Evolutionary conservation across 2,888 invertebrate species (phyloP), one percentile per base, ranked within the genome.

Genomic region (Zygothrica quintamaculata): DNA sequence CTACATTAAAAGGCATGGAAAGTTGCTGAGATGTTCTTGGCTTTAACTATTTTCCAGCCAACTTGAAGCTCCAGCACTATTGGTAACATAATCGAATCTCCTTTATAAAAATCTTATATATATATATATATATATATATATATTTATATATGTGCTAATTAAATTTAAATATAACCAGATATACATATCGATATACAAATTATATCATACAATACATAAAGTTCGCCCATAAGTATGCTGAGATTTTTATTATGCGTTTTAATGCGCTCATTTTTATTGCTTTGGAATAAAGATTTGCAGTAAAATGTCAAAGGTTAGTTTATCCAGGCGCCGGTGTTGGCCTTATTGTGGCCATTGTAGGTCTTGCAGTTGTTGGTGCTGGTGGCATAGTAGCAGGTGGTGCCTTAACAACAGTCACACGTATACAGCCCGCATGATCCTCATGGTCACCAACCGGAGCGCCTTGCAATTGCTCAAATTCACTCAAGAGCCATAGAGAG

Each of bases 371-470:
- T 3, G 81, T 61, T 0, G 65, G 57, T 5, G 67, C 53, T 1
- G 65, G 51, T 0, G 67, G 61, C 1, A 75, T 50, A 0, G 57
- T 51, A 2, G 69, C 55, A 1, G 79, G 29, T 9, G 29, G 29
- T 29, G 29, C 29, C 39, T 73, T 85, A 5, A 84, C 40, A 36
- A 82, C 60, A 26, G 84, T 73, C 1, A 82, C 72, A n/a, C 86
- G 65, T 4, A 82, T 51, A 40, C 82, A 82, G 13, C 80, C 84
- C 1, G 77, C 79, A 18, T 77, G 77, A 34, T 85, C 72, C 18
- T 43, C 48, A 47, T 79, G 82, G 0, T 84, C 77, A 1, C 62
- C 81, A 9, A 74, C 7, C 1, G 84, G 62, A 1, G 64, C 57
- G 7, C 44, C 56, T 5, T 46, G 33, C 55, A 51, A 13, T 33